These are phyloP conservation scores for Nasonia longicornis DNA, from an alignment of 1,140 invertebrate species.

Conservation along the genomic window DNA sequence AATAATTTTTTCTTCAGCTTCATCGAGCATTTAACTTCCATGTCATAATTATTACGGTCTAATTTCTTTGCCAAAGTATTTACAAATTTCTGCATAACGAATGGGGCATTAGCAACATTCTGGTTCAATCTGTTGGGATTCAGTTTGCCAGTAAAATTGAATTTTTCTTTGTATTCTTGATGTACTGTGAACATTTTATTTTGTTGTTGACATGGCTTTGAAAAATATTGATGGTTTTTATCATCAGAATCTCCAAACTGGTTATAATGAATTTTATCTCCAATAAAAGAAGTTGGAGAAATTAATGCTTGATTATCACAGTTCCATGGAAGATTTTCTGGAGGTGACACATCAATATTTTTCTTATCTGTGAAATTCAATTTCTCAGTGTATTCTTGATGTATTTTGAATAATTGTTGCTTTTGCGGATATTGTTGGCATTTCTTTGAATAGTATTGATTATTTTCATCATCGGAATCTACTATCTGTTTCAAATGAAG, in stretches of 20 bases:
- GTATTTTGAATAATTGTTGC: not conserved
- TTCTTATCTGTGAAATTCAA: not conserved
- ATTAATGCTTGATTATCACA: not conserved
- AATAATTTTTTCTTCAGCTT: slow-evolving; percentile 12
- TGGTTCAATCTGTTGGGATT: not conserved
- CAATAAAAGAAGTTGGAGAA: not conserved
- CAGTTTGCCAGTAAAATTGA: not conserved
- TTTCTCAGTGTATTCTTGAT: not conserved
- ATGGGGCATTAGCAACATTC: not conserved
- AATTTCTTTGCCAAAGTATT: slow-evolving; percentile 27
- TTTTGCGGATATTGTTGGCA: not conserved
- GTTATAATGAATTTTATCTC: not conserved
- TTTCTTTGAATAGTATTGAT: not conserved
- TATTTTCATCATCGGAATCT: not conserved
- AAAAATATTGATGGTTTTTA: not conserved
- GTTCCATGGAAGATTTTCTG: not conserved
- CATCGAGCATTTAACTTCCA: slow-evolving; percentile 41
- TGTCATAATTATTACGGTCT: slow-evolving; percentile 10
- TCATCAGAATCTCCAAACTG: not conserved
- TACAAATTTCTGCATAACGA: slow-evolving; percentile 23
- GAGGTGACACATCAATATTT: not conserved
- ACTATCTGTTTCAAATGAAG: not conserved
- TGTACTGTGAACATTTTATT: not conserved
- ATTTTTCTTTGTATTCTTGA: not conserved
- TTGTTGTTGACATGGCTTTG: not conserved